Conservation (phyloP, 2,888 invertebrate species). For the Pandemis corylana region DNA sequence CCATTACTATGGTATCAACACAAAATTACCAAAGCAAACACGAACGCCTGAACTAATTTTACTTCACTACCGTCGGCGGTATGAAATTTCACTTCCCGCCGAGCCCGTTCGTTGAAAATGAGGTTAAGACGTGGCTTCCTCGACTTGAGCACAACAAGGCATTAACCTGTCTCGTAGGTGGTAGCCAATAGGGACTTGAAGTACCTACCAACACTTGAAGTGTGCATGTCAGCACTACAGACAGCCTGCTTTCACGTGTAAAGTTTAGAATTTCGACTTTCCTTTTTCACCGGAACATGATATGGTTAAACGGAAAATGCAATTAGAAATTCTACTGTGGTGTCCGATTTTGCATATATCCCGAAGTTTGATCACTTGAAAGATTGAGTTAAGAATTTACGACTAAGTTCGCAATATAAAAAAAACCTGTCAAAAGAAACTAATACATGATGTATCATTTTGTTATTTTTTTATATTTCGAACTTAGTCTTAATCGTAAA, state of each 20-base stretch:
- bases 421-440: neutral
- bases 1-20: neutral
- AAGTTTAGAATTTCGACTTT: slow-evolving; percentile 34
- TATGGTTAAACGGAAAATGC: slow-evolving; percentile 14
- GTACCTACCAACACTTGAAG: neutral
- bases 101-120: slow-evolving; percentile 18
- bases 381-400: neutral
- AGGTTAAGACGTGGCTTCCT: slow-evolving; percentile 32
- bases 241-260: slow-evolving; percentile 22
- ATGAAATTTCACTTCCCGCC: slow-evolving; percentile 13
- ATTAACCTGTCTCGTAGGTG: slow-evolving; percentile 7
- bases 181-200: neutral
- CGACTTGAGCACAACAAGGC: slow-evolving; percentile 13
- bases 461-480: no score
- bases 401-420: neutral
- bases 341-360: neutral
- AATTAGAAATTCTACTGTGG: neutral
- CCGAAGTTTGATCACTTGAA: neutral
- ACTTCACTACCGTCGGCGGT: neutral
- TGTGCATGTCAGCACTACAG: slow-evolving; percentile 15
- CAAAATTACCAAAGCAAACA: slow-evolving; percentile 4
- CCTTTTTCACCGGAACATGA: slow-evolving; percentile 14
- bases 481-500: no score
- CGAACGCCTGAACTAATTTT: neutral
- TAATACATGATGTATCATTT: neutral